A percentile compares a stretch with the other conserved stretches of the same genome.
phyloP scores from a whole-genome alignment of 2,888 invertebrate genomes.

The Gordius sp. region DNA sequence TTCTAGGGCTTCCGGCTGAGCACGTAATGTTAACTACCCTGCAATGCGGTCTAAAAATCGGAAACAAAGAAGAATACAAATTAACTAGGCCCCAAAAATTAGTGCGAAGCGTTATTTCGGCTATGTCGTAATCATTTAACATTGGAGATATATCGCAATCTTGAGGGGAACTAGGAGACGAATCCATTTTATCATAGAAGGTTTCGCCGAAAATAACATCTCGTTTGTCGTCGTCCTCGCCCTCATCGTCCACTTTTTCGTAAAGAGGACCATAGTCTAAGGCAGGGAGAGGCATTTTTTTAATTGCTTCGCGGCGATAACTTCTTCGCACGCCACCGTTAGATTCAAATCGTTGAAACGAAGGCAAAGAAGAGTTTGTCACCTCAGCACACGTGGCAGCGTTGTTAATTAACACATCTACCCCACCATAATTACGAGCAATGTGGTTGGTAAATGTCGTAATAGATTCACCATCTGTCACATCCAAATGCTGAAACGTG shows the following conservation, averaged over 20 bases:
- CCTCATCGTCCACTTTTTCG: too few relatives aligned
- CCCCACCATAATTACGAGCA: neutral
- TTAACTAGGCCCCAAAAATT: conserved; percentile 5
- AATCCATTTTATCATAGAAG: too few relatives aligned
- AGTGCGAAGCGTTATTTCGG: neutral
- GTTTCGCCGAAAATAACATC: too few relatives aligned
- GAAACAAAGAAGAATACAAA: neutral
- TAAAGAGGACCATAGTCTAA: too few relatives aligned
- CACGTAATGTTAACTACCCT: conserved; percentile 10
- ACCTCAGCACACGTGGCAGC: neutral
- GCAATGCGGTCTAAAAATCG: neutral
- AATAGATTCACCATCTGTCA: neutral
- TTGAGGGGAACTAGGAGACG: too few relatives aligned
- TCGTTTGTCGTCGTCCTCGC: too few relatives aligned
- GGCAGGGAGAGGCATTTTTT: too few relatives aligned
- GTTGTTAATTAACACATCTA: neutral
- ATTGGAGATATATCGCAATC: too few relatives aligned
- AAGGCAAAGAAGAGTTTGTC: too few relatives aligned
- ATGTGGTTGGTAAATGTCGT: neutral
- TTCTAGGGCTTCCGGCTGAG: neutral
- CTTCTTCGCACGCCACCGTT: too few relatives aligned
- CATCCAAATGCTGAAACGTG: neutral
- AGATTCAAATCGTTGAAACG: too few relatives aligned
- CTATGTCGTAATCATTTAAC: conserved; percentile 9
- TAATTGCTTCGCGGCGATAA: too few relatives aligned